A percentile compares a stretch with the other conserved stretches of the same genome.
These are phyloP conservation scores for Melanostoma scalare DNA, from an alignment of 2,888 invertebrate genomes.

Conservation along the genomic window DNA sequence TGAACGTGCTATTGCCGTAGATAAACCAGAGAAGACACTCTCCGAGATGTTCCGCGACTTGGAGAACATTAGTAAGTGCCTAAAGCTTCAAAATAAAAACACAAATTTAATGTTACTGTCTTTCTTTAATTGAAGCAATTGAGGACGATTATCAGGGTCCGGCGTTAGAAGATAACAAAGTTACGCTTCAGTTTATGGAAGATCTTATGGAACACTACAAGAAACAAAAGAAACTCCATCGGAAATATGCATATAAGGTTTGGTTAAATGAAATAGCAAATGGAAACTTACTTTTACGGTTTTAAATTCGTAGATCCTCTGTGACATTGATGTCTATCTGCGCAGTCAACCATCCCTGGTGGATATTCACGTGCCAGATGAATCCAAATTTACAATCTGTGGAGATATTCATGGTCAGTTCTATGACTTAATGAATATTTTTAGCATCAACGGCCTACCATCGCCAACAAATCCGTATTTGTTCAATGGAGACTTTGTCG, in stretches of 20 bases:
- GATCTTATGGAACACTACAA: constrained; percentile 95
- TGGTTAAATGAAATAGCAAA: not conserved
- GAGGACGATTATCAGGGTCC: constrained; percentile 98
- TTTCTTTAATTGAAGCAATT: constrained; percentile 86
- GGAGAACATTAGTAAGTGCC: constrained; percentile 91
- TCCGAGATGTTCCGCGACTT: constrained; percentile 92
- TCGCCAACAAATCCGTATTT: constrained; percentile 97
- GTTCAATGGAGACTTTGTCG: constrained; percentile 99
- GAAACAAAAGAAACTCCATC: constrained; percentile 95
- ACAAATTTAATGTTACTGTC: not conserved
- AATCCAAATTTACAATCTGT: constrained; percentile 97
- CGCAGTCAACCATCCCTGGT: constrained; percentile 93
- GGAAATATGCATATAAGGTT: constrained; percentile 98
- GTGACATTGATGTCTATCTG: constrained; percentile 93
- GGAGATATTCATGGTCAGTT: constrained; percentile 99
- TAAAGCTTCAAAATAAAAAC: constrained; percentile 22
- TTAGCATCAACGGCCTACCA: constrained; percentile 97
- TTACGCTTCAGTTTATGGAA: constrained; percentile 94
- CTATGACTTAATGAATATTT: constrained; percentile 99
- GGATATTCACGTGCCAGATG: constrained; percentile 92
- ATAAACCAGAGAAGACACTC: constrained; percentile 92
- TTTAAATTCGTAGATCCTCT: constrained; percentile 87
- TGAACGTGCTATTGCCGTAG: constrained; percentile 97
- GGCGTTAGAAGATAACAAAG: constrained; percentile 91
- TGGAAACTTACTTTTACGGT: not conserved